Conservation (phyloP, 2,797 vertebrate species). For the Cyclura pinguis region DNA sequence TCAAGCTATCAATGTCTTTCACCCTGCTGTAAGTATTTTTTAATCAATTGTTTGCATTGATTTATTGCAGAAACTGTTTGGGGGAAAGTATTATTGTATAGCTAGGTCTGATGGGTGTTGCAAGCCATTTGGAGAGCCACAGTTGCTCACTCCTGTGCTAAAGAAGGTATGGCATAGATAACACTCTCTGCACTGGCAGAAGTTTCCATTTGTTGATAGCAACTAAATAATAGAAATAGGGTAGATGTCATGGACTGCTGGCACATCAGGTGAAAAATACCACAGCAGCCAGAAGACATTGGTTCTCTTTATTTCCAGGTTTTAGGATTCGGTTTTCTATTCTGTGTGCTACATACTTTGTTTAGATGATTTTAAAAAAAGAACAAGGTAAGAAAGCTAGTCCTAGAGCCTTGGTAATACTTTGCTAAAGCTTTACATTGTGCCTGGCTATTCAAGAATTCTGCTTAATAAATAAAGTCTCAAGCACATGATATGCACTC, state of each 20-base stretch:
- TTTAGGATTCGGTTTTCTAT: background rate
- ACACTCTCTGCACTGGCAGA: background rate
- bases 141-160: background rate
- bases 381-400: background rate
- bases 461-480: background rate
- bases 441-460: background rate
- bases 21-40: constrained; percentile 91
- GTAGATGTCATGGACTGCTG: background rate
- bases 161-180: background rate
- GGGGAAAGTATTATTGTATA: background rate
- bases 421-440: background rate
- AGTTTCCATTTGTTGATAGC: background rate
- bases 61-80: constrained; percentile 1
- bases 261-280: background rate
- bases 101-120: background rate
- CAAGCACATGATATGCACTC: background rate
- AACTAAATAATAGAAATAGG: background rate
- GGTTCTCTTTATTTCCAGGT: background rate
- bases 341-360: background rate
- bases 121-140: background rate
- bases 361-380: background rate
- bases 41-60: background rate
- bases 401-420: background rate
- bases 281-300: background rate
- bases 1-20: constrained; percentile 98